Percentiles rank a stretch among this genome's conserved stretches.
Conservation (phyloP, 37 sponge, comb jelly and placozoan genomes). For the Aphrocallistes beatrix region DNA sequence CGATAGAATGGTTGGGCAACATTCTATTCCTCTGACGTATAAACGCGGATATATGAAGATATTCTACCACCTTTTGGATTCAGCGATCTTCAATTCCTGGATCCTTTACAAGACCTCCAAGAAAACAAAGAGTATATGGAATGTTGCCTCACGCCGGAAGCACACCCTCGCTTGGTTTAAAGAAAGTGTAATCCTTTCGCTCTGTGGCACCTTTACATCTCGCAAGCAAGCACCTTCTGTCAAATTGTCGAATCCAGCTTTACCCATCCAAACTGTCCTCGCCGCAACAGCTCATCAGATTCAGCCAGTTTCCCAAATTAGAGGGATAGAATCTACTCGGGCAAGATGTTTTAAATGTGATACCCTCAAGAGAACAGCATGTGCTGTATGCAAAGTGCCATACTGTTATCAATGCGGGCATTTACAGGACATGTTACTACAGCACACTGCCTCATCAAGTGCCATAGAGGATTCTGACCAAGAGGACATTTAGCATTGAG, state of each 20-base stretch:
- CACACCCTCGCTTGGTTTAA: background rate
- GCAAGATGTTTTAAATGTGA: background rate
- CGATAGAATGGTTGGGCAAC: background rate
- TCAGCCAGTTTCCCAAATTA: background rate
- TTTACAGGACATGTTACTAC: no score
- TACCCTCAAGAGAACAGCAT: background rate
- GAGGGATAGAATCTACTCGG: background rate
- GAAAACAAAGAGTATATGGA: background rate
- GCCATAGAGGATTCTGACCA: no score
- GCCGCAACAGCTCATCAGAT: background rate
- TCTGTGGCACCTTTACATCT: background rate
- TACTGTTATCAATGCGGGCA: background rate
- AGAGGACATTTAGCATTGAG: no score
- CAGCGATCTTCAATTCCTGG: background rate
- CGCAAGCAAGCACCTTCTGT: background rate
- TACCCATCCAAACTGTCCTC: background rate
- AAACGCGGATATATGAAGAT: background rate
- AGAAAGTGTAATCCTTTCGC: background rate
- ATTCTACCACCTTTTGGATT: background rate
- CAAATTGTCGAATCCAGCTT: background rate
- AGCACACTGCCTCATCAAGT: no score
- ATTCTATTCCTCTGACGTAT: background rate
- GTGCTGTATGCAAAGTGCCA: background rate
- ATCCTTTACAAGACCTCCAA: background rate
- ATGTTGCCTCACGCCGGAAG: background rate